A percentile compares a stretch with the other conserved stretches of the same genome.
Evolutionary conservation across 2,888 invertebrate species (phyloP).

Genomic region (Spilarctia lutea): DNA sequence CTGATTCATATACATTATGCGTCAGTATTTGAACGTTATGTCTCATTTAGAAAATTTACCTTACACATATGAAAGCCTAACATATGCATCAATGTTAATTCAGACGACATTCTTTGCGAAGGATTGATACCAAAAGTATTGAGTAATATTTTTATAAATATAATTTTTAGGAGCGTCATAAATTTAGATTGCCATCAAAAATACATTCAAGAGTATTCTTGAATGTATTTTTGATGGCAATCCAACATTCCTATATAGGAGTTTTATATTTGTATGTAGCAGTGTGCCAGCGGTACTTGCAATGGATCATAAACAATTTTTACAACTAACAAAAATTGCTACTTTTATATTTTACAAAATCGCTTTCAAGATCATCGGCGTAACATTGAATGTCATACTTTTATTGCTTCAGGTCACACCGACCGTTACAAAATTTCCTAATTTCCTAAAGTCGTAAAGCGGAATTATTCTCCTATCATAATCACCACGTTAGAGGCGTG

Average conservation of each 20-base stretch:
- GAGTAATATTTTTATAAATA: not conserved
- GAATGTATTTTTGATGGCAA: too few relatives aligned
- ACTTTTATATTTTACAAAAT: conserved; percentile 13
- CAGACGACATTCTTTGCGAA: not conserved
- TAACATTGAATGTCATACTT: conserved; percentile 25
- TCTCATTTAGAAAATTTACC: too few relatives aligned
- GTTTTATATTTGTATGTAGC: not conserved
- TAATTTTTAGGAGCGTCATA: conserved; percentile 5
- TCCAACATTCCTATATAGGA: too few relatives aligned
- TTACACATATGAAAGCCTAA: not conserved
- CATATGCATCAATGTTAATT: not conserved
- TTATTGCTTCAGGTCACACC: conserved; percentile 34
- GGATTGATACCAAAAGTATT: not conserved
- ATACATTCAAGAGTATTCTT: conserved; percentile 2
- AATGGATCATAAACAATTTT: conserved; percentile 11
- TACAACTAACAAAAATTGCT: conserved; percentile 14
- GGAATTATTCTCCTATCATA: conserved; percentile 41
- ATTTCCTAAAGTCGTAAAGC: conserved; percentile 45
- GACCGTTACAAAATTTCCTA: conserved; percentile 43
- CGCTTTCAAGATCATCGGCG: conserved; percentile 13
- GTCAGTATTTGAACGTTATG: not conserved
- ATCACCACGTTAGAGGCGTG: conserved; percentile 32
- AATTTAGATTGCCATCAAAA: conserved; percentile 8
- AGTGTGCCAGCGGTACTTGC: not conserved
- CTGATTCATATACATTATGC: not conserved